phyloP scores from a whole-genome alignment of 2,113 vertebrate genomes.

The Athene cunicularia region DNA sequence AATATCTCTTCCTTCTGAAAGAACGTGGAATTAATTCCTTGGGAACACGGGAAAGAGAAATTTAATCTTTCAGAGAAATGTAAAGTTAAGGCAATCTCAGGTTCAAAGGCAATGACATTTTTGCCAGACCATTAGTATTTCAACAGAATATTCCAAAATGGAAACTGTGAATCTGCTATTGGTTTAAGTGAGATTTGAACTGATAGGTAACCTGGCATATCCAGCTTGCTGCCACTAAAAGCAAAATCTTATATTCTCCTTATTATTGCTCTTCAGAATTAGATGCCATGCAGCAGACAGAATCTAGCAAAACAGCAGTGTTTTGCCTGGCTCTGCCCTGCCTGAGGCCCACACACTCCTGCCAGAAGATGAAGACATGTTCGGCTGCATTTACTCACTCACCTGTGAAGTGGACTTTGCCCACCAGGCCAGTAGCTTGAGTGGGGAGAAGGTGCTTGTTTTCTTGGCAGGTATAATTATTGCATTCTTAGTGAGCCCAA shows the following conservation, averaged over 20 bases:
- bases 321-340: neutral
- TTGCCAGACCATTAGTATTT: neutral
- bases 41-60: neutral
- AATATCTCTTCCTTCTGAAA: neutral
- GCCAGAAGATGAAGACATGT: neutral
- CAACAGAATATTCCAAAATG: neutral
- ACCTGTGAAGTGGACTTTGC: neutral
- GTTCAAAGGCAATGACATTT: neutral
- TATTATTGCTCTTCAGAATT: neutral
- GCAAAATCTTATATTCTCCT: neutral
- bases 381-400: neutral
- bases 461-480: neutral
- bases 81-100: neutral
- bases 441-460: neutral
- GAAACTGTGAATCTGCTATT: neutral
- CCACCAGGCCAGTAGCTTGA: neutral
- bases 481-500: neutral
- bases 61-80: neutral
- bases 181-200: neutral
- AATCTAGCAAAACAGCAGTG: neutral
- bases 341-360: neutral
- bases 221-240: neutral
- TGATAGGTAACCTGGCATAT: neutral
- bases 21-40: neutral
- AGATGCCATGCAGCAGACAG: neutral